These are phyloP conservation scores for Mesorhabditis spiculigera DNA, from an alignment of 2,888 invertebrate genomes.

Conservation along the genomic window DNA sequence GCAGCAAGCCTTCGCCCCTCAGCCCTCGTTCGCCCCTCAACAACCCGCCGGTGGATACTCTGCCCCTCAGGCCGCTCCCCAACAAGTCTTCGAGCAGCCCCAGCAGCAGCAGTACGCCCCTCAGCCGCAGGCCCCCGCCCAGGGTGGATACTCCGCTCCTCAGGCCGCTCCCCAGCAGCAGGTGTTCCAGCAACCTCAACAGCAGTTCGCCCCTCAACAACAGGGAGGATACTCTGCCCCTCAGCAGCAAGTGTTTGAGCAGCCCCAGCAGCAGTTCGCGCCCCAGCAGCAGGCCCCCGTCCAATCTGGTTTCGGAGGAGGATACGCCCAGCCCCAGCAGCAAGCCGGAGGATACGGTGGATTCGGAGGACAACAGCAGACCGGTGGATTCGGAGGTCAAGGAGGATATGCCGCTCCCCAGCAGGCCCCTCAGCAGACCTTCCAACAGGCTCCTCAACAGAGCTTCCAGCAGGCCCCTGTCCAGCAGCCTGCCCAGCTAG, in stretches of 20 bases:
- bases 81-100: too few relatives aligned
- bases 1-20: neutral
- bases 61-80: neutral
- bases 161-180: neutral
- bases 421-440: neutral
- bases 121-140: neutral
- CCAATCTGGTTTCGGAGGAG: neutral
- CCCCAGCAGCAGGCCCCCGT: neutral
- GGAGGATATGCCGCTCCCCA: neutral
- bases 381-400: neutral
- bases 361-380: neutral
- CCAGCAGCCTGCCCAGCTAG: neutral
- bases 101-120: too few relatives aligned
- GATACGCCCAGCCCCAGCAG: neutral
- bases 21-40: neutral
- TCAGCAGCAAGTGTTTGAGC: too few relatives aligned
- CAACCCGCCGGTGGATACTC: neutral
- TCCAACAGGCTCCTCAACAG: neutral
- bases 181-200: too few relatives aligned
- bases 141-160: neutral
- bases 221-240: too few relatives aligned
- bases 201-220: too few relatives aligned
- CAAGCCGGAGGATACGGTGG: neutral
- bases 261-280: neutral
- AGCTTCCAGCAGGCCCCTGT: neutral